Base-by-base conservation (phyloP, 2,888 invertebrate genomes). In the Cyclophora punctaria region DNA sequence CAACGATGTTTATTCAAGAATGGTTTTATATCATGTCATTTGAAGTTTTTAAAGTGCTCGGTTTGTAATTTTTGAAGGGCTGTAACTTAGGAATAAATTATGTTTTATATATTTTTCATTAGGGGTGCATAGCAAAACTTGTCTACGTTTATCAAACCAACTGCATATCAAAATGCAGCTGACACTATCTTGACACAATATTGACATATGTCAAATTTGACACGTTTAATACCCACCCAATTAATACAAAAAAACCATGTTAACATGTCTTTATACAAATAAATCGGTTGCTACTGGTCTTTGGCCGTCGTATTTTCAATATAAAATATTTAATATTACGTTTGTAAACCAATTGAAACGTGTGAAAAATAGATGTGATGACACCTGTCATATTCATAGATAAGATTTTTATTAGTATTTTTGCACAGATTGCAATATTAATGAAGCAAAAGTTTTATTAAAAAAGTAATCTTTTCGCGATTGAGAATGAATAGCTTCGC, bases 381-480 rank as follows among this genome's bases (percentile, higher is more conserved):
- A 46, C 64, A 64, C 49, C 52, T 64, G 64, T 35, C 41, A 52
- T 7, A 49, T 7, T 53, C 48, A 52, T 35, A 58, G 64, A 64
- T 64, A 63, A 53, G 52, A 55, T 48, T 46, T 56, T 57, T 53
- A 64, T 62, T 59, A 59, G 5, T 33, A 49, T 64, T 63, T 64
- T 62, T 57, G 64, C 64, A 60, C 33, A 20, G 34, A 41, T 41
- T 47, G 40, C 41, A 47, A 33, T 41, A 34, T 33, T 20, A 5
- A 37, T 48, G 34, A 48, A 37, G 41, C 7, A n/a, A 37, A 41
- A 7, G 7, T 20, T 20, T 20, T 20, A 20, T 45, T 45, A 35
- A 41, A 43, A 7, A 3, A 4, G 42, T 43, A 7, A 44, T 33
- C 33, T 44, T 44, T 20, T 20, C 20, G 34, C 44, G 44, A 44